These are phyloP conservation scores for Oreochromis niloticus DNA, from an alignment of 2,113 vertebrate genomes.

Conservation along the genomic window DNA sequence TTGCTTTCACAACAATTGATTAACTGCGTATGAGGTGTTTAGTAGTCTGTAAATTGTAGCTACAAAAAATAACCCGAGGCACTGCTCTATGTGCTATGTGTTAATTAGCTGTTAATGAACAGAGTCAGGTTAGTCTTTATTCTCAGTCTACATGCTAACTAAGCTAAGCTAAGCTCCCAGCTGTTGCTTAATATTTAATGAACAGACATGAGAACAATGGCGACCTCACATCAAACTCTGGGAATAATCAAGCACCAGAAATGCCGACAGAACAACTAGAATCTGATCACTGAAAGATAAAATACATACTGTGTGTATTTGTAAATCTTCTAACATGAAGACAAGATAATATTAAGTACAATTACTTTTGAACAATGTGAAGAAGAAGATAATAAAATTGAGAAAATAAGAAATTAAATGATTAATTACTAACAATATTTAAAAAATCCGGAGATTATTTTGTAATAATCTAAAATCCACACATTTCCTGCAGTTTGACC, in stretches of 20 bases:
- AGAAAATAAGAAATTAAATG: not conserved
- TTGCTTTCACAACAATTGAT: not conserved
- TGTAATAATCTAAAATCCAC: not conserved
- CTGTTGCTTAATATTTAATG: not conserved
- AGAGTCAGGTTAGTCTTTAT: not conserved
- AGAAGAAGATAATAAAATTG: not conserved
- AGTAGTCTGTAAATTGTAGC: not conserved
- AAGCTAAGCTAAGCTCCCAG: not conserved
- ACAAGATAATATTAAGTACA: not conserved
- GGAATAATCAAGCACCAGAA: not conserved
- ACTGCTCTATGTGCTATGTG: not conserved
- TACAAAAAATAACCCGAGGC: not conserved
- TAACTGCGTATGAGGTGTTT: not conserved
- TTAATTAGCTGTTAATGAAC: not conserved
- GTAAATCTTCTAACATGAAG: not conserved
- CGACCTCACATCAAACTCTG: not conserved
- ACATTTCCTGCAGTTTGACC: not conserved
- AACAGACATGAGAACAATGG: not conserved
- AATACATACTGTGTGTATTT: not conserved
- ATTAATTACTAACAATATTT: not conserved
- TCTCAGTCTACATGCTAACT: not conserved
- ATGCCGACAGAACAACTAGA: not conserved
- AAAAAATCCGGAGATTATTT: accelerated
- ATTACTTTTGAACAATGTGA: not conserved
- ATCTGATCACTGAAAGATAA: not conserved